Evolutionary conservation across 2,888 invertebrate genomes (phyloP).

Genomic region (Chymomyza fuscimana): DNA sequence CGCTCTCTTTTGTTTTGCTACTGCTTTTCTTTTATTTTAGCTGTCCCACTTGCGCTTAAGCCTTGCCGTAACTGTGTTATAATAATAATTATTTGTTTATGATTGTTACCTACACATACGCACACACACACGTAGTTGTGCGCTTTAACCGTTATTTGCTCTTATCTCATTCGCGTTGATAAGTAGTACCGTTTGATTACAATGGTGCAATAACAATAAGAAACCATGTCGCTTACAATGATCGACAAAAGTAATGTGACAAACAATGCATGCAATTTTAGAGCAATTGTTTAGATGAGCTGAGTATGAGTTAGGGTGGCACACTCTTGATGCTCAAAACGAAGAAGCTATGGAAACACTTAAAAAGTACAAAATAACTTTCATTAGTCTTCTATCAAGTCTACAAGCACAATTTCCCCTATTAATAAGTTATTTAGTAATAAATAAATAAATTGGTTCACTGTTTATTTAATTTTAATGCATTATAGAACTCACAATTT

Average conservation of each 20-base stretch:
- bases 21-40: neutral
- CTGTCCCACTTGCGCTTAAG: neutral
- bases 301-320: too few species aligned
- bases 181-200: constrained; percentile 16
- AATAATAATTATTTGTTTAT: constrained; percentile 28
- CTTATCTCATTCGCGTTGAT: constrained; percentile 18
- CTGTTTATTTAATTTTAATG: too few species aligned
- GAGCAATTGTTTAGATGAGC: too few species aligned
- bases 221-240: neutral
- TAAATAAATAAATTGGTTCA: too few species aligned
- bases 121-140: neutral
- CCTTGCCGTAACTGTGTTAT: constrained; percentile 11
- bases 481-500: too few species aligned
- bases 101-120: constrained; percentile 15
- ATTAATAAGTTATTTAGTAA: too few species aligned
- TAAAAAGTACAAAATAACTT: too few species aligned
- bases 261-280: too few species aligned
- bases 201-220: neutral
- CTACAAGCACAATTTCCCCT: too few species aligned
- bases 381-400: too few species aligned
- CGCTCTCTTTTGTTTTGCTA: constrained; percentile 11
- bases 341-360: too few species aligned
- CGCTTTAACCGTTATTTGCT: constrained; percentile 12
- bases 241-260: neutral
- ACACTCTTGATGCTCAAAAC: too few species aligned